A percentile compares a stretch with the other conserved stretches of the same genome.
These are phyloP conservation scores for Heliconius himera DNA, from an alignment of 1,140 invertebrate species.

Conservation along the genomic window DNA sequence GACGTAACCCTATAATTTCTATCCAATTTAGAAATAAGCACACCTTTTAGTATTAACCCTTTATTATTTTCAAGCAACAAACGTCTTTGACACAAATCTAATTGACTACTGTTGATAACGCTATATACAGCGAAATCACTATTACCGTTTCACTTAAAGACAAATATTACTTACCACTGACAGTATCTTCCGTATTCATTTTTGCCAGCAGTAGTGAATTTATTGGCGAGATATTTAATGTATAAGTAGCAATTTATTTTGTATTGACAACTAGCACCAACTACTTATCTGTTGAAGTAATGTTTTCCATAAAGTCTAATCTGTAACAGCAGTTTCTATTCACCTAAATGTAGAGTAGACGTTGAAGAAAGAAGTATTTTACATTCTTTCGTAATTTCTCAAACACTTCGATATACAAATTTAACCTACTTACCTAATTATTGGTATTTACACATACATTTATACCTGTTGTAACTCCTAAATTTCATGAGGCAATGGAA, in stretches of 20 bases:
- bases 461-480: no score
- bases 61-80: no score
- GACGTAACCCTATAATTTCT: no score
- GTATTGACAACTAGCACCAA: slow-evolving; percentile 23
- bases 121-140: neutral
- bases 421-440: slow-evolving; percentile 14
- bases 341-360: slow-evolving; percentile 13
- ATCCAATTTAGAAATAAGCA: no score
- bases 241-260: slow-evolving; percentile 26
- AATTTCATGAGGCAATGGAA: no score
- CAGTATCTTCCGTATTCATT: slow-evolving; percentile 21
- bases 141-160: slow-evolving; percentile 2
- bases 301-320: slow-evolving; percentile 23
- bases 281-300: slow-evolving; percentile 21
- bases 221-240: slow-evolving; percentile 20
- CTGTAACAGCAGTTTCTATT: slow-evolving; percentile 12
- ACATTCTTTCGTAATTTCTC: slow-evolving; percentile 11
- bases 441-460: neutral
- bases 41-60: no score
- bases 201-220: slow-evolving; percentile 21
- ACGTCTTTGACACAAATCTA: neutral
- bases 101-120: neutral
- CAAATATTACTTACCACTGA: slow-evolving; percentile 1
- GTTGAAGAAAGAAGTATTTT: neutral
- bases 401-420: neutral